phyloP scores from a whole-genome alignment of 1,140 invertebrate genomes.

The Delia radicum region DNA sequence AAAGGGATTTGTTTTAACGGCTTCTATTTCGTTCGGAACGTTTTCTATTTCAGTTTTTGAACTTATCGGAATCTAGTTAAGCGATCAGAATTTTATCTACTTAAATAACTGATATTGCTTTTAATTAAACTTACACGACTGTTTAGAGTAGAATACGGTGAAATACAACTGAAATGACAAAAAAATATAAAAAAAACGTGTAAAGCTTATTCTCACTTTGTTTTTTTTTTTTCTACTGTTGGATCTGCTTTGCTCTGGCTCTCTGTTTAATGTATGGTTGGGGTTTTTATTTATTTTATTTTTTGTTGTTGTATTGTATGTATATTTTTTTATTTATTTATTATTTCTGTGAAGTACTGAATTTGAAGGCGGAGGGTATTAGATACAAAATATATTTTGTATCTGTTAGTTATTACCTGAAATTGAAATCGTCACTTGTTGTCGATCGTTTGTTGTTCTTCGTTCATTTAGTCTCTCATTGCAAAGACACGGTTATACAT shows the following conservation, averaged over 20 bases:
- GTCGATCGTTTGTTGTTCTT: constrained; percentile 10
- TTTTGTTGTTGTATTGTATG: background rate
- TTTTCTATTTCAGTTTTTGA: too few relatives aligned
- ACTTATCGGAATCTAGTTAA: too few relatives aligned
- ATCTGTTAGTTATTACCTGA: constrained; percentile 13
- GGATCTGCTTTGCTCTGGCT: background rate
- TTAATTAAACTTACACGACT: too few relatives aligned
- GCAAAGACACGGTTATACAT: background rate
- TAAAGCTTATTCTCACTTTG: constrained; percentile 19
- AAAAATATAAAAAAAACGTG: constrained; percentile 8
- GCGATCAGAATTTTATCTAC: too few relatives aligned
- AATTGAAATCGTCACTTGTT: constrained; percentile 19
- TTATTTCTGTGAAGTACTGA: constrained; percentile 1
- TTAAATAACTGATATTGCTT: too few relatives aligned
- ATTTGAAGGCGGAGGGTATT: constrained; percentile 3
- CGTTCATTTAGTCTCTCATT: constrained; percentile 4
- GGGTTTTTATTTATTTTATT: too few relatives aligned
- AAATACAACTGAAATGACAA: background rate
- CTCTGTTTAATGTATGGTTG: background rate
- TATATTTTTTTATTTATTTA: background rate
- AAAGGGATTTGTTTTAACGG: too few relatives aligned
- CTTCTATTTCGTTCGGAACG: too few relatives aligned
- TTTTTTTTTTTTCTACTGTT: too few relatives aligned
- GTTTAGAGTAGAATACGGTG: background rate
- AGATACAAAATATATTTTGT: constrained; percentile 11